A percentile compares a stretch with the other conserved stretches of the same genome.
Evolutionary conservation across 2,113 vertebrate species (phyloP).

Genomic region (Lagenorhynchus albirostris): DNA sequence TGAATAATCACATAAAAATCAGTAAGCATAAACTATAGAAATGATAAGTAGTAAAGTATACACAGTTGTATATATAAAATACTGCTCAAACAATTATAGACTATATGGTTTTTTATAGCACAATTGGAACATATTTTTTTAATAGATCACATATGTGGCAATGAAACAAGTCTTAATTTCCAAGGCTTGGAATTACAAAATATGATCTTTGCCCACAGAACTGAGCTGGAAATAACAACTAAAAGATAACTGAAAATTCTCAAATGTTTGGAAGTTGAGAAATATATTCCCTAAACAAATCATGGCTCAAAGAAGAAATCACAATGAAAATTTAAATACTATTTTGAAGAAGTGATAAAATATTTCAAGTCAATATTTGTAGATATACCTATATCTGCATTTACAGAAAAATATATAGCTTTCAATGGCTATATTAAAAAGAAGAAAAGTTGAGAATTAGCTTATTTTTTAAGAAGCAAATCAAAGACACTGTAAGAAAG

Average conservation of each 20-base stretch:
- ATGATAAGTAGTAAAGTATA: background rate
- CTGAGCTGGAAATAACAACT: background rate
- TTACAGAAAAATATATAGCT: background rate
- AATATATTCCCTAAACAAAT: background rate
- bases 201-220: background rate
- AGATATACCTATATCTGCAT: background rate
- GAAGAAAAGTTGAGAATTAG: background rate
- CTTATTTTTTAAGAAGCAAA: background rate
- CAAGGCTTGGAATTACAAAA: background rate
- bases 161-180: background rate
- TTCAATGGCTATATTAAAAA: background rate
- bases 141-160: background rate
- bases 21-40: background rate
- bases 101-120: background rate
- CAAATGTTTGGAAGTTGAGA: background rate
- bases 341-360: background rate
- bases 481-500: background rate
- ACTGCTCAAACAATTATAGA: background rate
- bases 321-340: background rate
- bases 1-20: background rate
- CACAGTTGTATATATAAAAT: background rate
- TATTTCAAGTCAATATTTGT: background rate
- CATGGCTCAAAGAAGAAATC: background rate
- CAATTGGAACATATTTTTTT: background rate
- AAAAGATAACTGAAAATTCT: background rate